These are phyloP conservation scores for Rhyacophila evoluta DNA, from an alignment of 2,888 invertebrate species.

Conservation along the genomic window DNA sequence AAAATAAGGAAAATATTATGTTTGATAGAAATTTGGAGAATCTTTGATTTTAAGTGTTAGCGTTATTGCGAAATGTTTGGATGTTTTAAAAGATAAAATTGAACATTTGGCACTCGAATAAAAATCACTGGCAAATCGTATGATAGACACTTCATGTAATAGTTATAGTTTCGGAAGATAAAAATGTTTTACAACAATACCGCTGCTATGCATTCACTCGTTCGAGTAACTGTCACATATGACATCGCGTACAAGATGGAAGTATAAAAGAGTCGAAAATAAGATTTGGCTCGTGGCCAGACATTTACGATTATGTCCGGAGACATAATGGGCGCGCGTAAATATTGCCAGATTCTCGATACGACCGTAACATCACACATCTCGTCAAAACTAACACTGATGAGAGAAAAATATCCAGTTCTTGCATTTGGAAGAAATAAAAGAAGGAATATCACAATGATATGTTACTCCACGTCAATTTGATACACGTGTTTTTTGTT, in stretches of 20 bases:
- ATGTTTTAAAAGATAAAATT: too few species aligned
- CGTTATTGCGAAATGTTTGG: too few species aligned
- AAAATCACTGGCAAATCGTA: too few species aligned
- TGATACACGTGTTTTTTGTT: too few species aligned
- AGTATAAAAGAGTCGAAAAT: constrained; percentile 41
- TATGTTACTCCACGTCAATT: background rate
- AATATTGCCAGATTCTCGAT: background rate
- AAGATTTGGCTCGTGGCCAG: constrained; percentile 41
- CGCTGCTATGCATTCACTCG: background rate
- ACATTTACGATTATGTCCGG: constrained; percentile 43
- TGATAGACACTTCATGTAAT: too few species aligned
- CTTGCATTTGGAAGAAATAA: background rate
- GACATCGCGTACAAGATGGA: background rate
- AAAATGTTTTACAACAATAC: background rate
- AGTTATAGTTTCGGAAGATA: background rate
- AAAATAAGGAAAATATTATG: too few species aligned
- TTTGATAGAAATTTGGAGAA: too few species aligned
- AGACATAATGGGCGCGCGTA: constrained; percentile 35
- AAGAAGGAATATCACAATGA: background rate
- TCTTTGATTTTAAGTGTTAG: too few species aligned
- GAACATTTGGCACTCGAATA: too few species aligned
- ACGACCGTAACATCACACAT: constrained; percentile 19
- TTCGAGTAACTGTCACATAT: constrained; percentile 7
- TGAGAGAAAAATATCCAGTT: background rate
- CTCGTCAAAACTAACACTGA: constrained; percentile 5